phyloP scores from a whole-genome alignment of 30 jellyfish, hydroid and myxozoan species.

The Aurelia coerulea region DNA sequence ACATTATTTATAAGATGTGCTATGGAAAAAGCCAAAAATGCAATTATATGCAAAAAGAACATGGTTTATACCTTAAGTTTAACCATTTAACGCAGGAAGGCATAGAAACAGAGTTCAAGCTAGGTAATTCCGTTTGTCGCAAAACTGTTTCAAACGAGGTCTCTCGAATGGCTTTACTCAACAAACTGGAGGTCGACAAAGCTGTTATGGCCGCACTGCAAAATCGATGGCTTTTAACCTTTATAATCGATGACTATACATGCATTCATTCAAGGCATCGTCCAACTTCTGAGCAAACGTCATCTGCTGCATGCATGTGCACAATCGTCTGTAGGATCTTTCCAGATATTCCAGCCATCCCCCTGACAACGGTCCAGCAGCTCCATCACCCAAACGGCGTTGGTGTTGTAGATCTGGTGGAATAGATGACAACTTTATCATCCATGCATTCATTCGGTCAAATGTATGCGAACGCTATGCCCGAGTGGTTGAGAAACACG shows the following conservation, averaged over 20 bases:
- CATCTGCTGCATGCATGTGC: neutral
- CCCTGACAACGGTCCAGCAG: neutral
- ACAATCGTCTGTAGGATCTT: neutral
- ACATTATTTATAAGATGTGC: slow-evolving; percentile 4
- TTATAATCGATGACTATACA: no score
- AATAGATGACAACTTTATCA: neutral
- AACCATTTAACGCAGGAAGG: slow-evolving; percentile 18
- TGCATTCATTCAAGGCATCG: no score
- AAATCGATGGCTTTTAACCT: no score
- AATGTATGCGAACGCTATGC: neutral
- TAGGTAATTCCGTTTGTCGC: slow-evolving; percentile 11
- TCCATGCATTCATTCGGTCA: neutral
- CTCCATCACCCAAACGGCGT: slow-evolving; percentile 6
- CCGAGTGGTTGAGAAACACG: slow-evolving; percentile 2
- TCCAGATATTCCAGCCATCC: neutral
- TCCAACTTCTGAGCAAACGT: neutral
- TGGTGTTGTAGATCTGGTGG: neutral
- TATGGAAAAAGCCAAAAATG: slow-evolving; percentile 19
- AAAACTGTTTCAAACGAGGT: slow-evolving; percentile 6
- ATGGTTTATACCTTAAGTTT: neutral
- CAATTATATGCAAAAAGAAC: slow-evolving; percentile 18
- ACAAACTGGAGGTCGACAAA: neutral
- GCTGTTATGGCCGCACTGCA: neutral
- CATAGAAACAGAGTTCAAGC: slow-evolving; percentile 4
- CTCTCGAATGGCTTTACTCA: neutral